Evolutionary conservation across 2,797 vertebrate species (phyloP), one percentile per base, ranked within the genome.

Genomic region (Anguilla megastoma): DNA sequence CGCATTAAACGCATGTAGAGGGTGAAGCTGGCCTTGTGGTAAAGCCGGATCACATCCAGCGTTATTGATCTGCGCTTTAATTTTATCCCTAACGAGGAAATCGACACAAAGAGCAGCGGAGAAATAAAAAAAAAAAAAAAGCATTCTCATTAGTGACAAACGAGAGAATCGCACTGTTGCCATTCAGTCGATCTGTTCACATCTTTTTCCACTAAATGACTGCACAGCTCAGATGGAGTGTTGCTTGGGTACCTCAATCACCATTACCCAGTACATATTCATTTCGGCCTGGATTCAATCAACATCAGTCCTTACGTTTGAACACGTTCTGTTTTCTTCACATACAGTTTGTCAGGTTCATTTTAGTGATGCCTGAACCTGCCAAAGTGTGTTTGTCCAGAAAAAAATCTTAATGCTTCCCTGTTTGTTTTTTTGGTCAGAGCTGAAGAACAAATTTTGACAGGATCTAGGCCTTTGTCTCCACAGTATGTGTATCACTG

Each of bases 31-130:
- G 79, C 41, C 21, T 82, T 9, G 79, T 9, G 36, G 27, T 82
- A 82, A 82, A 82, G 45, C 41, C n/a, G 45, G 18, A 69, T 48
- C 7, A 9, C 10, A 45, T 24, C 45, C 79, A 82, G 41, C 2
- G 79, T 50, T 50, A 82, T 82, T 33, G 45, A 50, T 82, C 79
- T 2, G 1, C 24, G 79, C 79, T 45, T 48, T 82, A 45, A 50
- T 48, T 82, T 50, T 1, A 48, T 82, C 41, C 79, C 79, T 48
- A 50, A 82, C 79, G 21, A 82, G 79, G 79, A 82, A 82, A 82
- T 82, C 41, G 45, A 50, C 79, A 82, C 79, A 82, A 50, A 82
- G 79, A 24, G 21, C 45, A 0, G 41, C 79, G 10, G 33, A 82
- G 41, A 82, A 82, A 82, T 24, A 21, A 10, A 79, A 16, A 45